These are phyloP conservation scores for Terebella lapidaria DNA, from an alignment of 2,888 invertebrate genomes.

Conservation along the genomic window DNA sequence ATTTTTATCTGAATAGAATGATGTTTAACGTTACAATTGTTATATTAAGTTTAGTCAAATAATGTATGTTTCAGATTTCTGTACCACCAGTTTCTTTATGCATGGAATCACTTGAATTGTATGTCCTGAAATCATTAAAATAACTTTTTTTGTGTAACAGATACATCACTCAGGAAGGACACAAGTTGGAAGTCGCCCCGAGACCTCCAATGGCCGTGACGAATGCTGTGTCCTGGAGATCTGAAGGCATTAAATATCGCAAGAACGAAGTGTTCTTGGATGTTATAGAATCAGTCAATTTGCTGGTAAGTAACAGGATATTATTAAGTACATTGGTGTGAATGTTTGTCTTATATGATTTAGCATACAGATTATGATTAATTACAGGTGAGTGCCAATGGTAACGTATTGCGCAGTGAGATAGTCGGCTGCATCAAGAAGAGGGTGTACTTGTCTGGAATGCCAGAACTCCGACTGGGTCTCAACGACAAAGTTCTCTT, in stretches of 20 bases:
- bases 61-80: too few relatives aligned
- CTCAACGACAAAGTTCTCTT: conserved; percentile 95
- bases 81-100: too few relatives aligned
- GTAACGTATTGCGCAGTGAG: conserved; percentile 92
- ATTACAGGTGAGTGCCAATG: conserved; percentile 72
- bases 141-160: conserved; percentile 47
- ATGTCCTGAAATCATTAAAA: too few relatives aligned
- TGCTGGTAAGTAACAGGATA: conserved; percentile 68
- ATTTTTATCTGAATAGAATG: neutral
- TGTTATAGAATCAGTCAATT: conserved; percentile 96
- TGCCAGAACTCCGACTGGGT: conserved; percentile 94
- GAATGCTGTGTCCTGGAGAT: conserved; percentile 98
- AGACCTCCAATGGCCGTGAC: conserved; percentile 97
- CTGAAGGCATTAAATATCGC: conserved; percentile 95
- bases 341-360: neutral
- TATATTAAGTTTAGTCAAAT: too few relatives aligned
- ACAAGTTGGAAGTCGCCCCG: conserved; percentile 92
- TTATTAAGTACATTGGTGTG: neutral
- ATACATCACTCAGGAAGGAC: conserved; percentile 96
- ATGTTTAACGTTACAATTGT: too few relatives aligned
- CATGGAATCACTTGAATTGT: too few relatives aligned
- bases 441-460: conserved; percentile 95
- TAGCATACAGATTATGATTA: neutral
- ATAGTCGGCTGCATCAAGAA: conserved; percentile 98
- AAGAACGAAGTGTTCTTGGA: conserved; percentile 99